Conservation (phyloP, 2,797 vertebrate species). For the Oryzias dopingdopingensis region DNA sequence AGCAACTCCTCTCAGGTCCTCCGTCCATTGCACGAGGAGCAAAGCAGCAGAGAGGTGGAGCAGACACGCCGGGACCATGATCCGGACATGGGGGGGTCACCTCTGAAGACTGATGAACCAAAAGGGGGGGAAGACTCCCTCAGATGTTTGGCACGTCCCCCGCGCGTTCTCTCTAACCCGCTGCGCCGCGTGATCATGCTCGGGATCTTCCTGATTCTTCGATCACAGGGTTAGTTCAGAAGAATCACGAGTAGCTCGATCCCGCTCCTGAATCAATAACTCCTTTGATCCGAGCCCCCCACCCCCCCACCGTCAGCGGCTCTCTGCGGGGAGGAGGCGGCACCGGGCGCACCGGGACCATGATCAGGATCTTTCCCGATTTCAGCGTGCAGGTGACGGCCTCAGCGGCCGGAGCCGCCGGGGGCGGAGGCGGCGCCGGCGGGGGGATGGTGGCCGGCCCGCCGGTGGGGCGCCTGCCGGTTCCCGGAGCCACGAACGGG, state of each 20-base stretch:
- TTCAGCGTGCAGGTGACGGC: slow-evolving; percentile 99
- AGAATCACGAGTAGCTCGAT: not conserved
- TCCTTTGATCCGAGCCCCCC: slow-evolving; percentile 10
- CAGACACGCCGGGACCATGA: slow-evolving; percentile 69
- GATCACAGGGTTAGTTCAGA: slow-evolving; percentile 23
- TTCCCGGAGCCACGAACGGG: slow-evolving; percentile 84
- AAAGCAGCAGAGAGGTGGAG: slow-evolving; percentile 10
- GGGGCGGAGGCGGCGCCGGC: slow-evolving; percentile 55
- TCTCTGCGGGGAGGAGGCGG: slow-evolving; percentile 4
- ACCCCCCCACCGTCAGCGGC: slow-evolving; percentile 4
- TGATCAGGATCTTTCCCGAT: slow-evolving; percentile 92
- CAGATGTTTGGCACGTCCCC: no score
- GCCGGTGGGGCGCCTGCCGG: slow-evolving; percentile 80
- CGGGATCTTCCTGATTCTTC: slow-evolving; percentile 40
- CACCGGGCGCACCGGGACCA: slow-evolving; percentile 33
- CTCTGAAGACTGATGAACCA: slow-evolving; percentile 14
- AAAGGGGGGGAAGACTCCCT: not conserved
- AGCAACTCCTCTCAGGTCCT: slow-evolving; percentile 6
- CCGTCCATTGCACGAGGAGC: slow-evolving; percentile 22
- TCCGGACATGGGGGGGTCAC: slow-evolving; percentile 71
- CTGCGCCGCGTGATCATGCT: slow-evolving; percentile 40
- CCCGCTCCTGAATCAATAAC: not conserved
- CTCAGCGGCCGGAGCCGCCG: slow-evolving; percentile 82
- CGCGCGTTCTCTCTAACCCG: slow-evolving; percentile 8
- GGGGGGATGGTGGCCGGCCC: slow-evolving; percentile 81